Percentiles rank a stretch among this genome's conserved stretches.
Evolutionary conservation across 2,888 invertebrate genomes (phyloP).

Genomic region (Cosmorhoe ocellata): DNA sequence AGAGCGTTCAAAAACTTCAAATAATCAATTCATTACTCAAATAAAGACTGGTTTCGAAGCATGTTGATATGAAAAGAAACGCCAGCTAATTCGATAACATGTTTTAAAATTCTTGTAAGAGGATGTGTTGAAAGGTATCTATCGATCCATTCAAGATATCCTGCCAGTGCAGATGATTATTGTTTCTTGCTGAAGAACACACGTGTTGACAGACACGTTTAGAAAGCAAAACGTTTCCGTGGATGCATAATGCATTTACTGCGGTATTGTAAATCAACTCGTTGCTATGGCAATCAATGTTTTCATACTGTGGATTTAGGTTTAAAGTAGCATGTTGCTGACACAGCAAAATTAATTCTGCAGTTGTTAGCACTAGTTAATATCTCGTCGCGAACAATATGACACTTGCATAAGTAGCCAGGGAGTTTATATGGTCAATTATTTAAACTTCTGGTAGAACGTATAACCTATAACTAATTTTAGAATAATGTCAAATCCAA

Average conservation of each 20-base stretch:
- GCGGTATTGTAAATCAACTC: constrained; percentile 35
- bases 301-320: constrained; percentile 26
- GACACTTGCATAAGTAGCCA: constrained; percentile 37
- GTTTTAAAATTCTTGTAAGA: neutral
- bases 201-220: constrained; percentile 43
- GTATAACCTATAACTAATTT: too few relatives aligned
- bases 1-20: too few relatives aligned
- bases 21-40: too few relatives aligned
- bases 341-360: constrained; percentile 33
- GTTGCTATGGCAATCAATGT: constrained; percentile 25
- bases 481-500: too few relatives aligned
- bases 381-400: constrained; percentile 44
- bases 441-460: neutral
- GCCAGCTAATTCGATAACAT: neutral
- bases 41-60: neutral
- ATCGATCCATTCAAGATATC: neutral
- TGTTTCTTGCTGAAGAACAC: constrained; percentile 25
- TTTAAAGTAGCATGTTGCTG: constrained; percentile 22
- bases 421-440: constrained; percentile 17
- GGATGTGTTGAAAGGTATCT: constrained; percentile 1
- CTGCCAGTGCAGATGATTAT: neutral
- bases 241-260: constrained; percentile 48
- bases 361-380: constrained; percentile 33
- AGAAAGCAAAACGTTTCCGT: constrained; percentile 59
- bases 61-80: too few relatives aligned